Base-by-base conservation (phyloP, 2,797 vertebrate genomes). In the Lutjanus campechanus region DNA sequence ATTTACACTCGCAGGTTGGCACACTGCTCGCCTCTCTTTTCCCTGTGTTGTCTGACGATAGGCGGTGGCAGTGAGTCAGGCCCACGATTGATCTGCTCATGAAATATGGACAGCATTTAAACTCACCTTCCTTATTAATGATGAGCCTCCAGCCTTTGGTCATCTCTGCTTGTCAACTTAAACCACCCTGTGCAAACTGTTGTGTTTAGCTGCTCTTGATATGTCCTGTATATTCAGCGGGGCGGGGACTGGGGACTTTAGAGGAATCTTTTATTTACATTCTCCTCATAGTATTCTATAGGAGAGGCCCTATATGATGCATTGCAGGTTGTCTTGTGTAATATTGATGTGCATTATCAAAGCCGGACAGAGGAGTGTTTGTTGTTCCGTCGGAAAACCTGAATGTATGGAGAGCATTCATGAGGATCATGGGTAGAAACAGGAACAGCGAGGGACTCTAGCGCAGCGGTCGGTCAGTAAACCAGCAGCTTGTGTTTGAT, bases 1-100 rank as follows among this genome's bases (percentile, higher is more conserved):
- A 96, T 95, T 96, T 85, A 96, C 90, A 79, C 86, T 82, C 47
- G 22, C 85, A 86, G 89, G 80, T 86, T 91, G 85, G 90, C 89
- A 91, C 79, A 71, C 76, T 86, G 87, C 90, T 93, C 49, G 69
- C 77, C 51, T 85, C 78, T 71, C 83, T 74, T 86, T 65, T 77
- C 65, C 65, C 58, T 74, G 51, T 71, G 83, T 82, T 81, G 81
- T 78, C 73, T 80, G 79, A 69, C 46, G 29, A 51, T 69, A 56
- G 79, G 79, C 55, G 36, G 83, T 62, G 56, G 84, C 86, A 77
- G 74, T 7, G 55, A 87, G 80, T 85, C 69, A 64, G 71, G 68
- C 58, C 75, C 13, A 49, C 16, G 73, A 92, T 89, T 91, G 89
- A 93, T 91, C 77, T 51, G 63, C 75, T 81, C 75, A 62, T 92